Percentiles rank a stretch among this genome's conserved stretches.
phyloP scores from a whole-genome alignment of 2,113 vertebrate genomes.

The Myiopsitta monachus region DNA sequence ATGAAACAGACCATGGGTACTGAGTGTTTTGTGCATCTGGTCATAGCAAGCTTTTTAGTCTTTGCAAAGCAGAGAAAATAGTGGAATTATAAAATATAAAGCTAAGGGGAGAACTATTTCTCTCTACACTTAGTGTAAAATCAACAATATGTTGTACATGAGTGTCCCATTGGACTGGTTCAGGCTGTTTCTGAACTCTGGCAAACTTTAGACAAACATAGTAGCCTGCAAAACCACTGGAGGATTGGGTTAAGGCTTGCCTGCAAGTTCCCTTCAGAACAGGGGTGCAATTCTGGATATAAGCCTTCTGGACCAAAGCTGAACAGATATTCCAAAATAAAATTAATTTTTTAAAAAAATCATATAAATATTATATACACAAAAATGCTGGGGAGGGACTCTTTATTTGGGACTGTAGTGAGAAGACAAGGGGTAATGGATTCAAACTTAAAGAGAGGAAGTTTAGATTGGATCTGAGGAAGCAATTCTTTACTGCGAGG shows the following conservation, averaged over 20 bases:
- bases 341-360: rapidly evolving
- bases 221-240: background rate
- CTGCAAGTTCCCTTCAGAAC: background rate
- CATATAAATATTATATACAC: background rate
- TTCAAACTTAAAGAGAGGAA: too few species aligned
- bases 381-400: too few species aligned
- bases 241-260: background rate
- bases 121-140: background rate
- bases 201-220: background rate
- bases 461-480: too few species aligned
- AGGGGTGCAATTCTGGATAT: background rate
- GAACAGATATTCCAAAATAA: background rate
- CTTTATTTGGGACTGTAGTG: too few species aligned
- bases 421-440: too few species aligned
- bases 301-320: background rate
- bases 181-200: background rate
- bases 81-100: background rate
- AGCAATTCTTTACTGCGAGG: too few species aligned
- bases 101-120: background rate
- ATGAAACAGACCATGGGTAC: background rate
- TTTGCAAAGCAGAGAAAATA: background rate
- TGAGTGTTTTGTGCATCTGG: background rate
- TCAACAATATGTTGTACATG: background rate
- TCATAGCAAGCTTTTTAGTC: background rate
- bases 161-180: background rate